Base-by-base conservation (phyloP, 2,888 invertebrate species). In the Torymus tubicola region DNA sequence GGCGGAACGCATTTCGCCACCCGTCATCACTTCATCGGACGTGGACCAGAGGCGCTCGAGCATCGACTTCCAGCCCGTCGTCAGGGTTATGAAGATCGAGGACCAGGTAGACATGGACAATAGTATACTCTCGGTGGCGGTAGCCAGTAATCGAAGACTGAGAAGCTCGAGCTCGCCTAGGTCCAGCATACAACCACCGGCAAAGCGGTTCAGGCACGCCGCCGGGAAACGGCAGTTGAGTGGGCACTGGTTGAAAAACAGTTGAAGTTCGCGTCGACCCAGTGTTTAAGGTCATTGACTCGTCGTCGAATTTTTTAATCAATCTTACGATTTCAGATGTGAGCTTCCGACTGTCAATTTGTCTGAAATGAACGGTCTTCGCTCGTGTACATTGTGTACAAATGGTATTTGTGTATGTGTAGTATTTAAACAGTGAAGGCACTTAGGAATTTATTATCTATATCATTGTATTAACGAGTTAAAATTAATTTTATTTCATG, bases 81-180 rank as follows among this genome's bases (percentile, higher is more conserved):
- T 95, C 84, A 92, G 94, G 13, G 94, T 95, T 84, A 93, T 94
- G 87, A 93, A 94, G 83, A 93, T 94, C 85, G 94, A 94, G 83
- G 91, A 90, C 84, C 90, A 90, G 81, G 89, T 89, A 24, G 89
- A 90, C 64, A 87, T 89, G 83, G 90, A 90, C 84, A 89, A 89
- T 81, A 87, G 87, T 86, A 87, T 89, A 81, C 87, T 89, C 21
- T 90, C 90, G 8, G 89, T 90, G 1, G 85, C 88, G 1, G 87
- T 88, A 0, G 90, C 90, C 50, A 90, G 90, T 69, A 90, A 90
- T 80, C 86, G 90, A 60, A 85, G 90, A 21, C 84, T 90, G 77
- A 90, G 90, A 88, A 90, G 90, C 83, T 90, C 90, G 42, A 87
- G 86, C 78, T 89, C 89, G 8, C 87, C 89, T 4, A 87, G 87